Conservation (phyloP, 2,888 invertebrate genomes). For the Willowsia nigromaculata region DNA sequence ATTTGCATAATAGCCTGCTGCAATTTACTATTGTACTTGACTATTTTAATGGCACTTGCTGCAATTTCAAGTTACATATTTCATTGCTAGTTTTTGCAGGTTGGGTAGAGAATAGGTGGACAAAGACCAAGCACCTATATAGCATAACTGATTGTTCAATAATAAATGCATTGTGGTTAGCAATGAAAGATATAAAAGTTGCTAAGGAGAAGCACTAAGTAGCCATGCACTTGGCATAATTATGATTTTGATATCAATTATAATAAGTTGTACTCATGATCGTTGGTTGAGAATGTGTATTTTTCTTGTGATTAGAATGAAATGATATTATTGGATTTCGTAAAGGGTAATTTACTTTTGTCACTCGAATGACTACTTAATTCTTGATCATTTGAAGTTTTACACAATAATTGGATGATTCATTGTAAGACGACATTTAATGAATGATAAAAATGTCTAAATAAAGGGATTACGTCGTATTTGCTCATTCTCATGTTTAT, state of each 20-base stretch:
- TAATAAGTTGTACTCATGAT: background rate
- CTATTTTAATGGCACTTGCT: background rate
- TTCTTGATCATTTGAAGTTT: background rate
- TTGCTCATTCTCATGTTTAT: background rate
- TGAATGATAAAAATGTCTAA: background rate
- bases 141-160: background rate
- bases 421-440: background rate
- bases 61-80: background rate
- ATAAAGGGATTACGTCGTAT: background rate
- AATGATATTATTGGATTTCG: background rate
- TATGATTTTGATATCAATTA: background rate
- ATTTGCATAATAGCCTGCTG: background rate
- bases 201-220: background rate
- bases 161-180: background rate
- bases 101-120: background rate
- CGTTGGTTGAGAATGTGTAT: background rate
- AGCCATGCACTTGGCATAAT: conserved; percentile 54
- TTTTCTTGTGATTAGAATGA: background rate
- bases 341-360: background rate
- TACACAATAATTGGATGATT: background rate
- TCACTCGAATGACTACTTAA: background rate
- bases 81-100: background rate
- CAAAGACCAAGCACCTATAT: too few relatives aligned
- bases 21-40: background rate
- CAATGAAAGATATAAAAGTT: background rate